Evolutionary conservation across 2,797 vertebrate species (phyloP), one percentile per base, ranked within the genome.

Genomic region (Nannoperca obscura): DNA sequence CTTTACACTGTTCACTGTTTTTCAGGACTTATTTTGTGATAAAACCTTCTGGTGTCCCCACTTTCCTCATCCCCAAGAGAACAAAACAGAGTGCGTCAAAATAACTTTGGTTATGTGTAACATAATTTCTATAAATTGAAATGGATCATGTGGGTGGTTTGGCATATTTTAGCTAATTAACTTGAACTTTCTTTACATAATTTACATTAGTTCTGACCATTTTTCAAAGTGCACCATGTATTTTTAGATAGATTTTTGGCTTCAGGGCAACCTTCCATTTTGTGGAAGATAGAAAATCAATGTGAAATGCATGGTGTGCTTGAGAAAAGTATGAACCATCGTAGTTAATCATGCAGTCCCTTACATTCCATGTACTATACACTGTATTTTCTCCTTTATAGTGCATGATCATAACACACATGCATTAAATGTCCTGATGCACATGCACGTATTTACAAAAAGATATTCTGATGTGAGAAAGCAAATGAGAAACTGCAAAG

Each of bases 261-360:
- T 27, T 50, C 55, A 34, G 40, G 54, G 63, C 57, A 68, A 12
- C 17, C 11, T 22, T 71, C 24, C 34, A 36, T 20, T 57, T 61
- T 46, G 5, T n/a, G 8, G 36, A 58, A 9, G 36, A 22, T 57
- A 60, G 59, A 59, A 77, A 77, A 53, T 64, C 74, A 47, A 77
- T 76, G 6, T 30, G 32, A 30, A 65, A n/a, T 1, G 6, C 53
- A 66, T 1, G 2, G 10, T 27, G 27, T 57, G 42, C 58, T 49
- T 24, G 20, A 7, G 65, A 55, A 70, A 27, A 50, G 40, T 62
- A 27, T 50, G 11, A 77, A 47, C 58, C 19, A n/a, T 8, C 14
- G 11, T 15, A 59, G 38, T 32, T 74, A 69, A 77, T 49, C 40
- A 54, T 53, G 50, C 55, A 46, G 14, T 22, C 24, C 36, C 50